phyloP scores from a whole-genome alignment of 2,113 vertebrate species.

The Piaya cayana region DNA sequence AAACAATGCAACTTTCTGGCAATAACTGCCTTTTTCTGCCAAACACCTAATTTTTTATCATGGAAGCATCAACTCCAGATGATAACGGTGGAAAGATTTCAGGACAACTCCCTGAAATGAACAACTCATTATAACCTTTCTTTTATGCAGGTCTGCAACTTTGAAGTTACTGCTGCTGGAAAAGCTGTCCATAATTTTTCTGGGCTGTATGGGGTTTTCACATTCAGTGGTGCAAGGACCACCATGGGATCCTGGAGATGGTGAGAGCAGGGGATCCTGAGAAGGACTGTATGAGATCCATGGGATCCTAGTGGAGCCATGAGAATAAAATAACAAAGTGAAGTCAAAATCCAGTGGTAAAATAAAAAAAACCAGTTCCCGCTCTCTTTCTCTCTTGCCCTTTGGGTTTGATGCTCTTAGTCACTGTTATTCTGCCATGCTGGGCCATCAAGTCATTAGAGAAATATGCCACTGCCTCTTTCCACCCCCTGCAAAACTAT shows the following conservation, averaged over 20 bases:
- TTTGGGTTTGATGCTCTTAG: background rate
- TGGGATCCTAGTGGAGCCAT: background rate
- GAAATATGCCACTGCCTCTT: background rate
- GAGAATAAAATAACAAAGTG: background rate
- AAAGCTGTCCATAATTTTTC: background rate
- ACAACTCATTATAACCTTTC: background rate
- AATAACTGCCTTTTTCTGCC: conserved; percentile 1
- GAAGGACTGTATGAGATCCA: background rate
- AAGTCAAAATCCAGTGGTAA: background rate
- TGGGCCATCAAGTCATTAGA: background rate
- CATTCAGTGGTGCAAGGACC: background rate
- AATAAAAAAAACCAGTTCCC: background rate
- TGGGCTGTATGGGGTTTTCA: background rate
- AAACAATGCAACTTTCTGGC: background rate
- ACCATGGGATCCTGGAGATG: background rate
- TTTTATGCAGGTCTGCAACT: background rate
- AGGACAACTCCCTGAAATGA: background rate
- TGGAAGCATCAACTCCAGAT: background rate
- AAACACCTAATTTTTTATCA: conserved; percentile 5
- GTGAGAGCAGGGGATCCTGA: background rate
- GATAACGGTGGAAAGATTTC: background rate
- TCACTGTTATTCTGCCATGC: background rate
- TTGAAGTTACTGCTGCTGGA: background rate
- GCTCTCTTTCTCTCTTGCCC: background rate
- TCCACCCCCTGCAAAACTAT: background rate